Base-by-base conservation (phyloP, 2,113 vertebrate genomes). In the Astur gentilis region DNA sequence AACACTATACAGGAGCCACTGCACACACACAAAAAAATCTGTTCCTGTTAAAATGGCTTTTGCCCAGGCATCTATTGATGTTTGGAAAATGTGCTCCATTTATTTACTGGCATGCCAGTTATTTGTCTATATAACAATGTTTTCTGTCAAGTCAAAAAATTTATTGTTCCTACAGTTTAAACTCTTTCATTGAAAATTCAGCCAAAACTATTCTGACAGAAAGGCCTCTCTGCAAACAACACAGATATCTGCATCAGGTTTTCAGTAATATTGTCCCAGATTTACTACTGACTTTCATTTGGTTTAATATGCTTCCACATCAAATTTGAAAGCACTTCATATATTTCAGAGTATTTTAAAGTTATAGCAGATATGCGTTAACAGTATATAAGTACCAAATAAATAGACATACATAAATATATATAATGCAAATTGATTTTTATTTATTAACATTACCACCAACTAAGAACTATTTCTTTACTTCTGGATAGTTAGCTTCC, bases 71-170 rank as follows among this genome's bases (percentile, higher is more conserved):
- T 87, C 94, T 94, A 91, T 31, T 97, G 93, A 97, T 89, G 97
- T 94, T 96, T 89, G 83, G 76, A 72, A 97, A 97, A 95, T 81
- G 84, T 54, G 81, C 50, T 95, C 90, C 88, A 91, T 96, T 97
- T 98, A 95, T 97, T 98, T 98, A 97, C 97, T 95, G 94, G 95
- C 96, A 96, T 97, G 96, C 97, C 96, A 97, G 97, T 97, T 97
- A 98, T 98, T 98, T 98, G 97, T 97, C 96, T 94, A 81, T 93
- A 97, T 97, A 97, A 98, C 98, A 97, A 97, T 98, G 98, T 98
- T 98, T 98, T 98, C 98, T 98, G 98, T 97, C 97, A 96, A 98
- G 95, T 92, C 95, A 95, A 97, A 97, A 97, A 98, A 97, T 95
- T 97, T 97, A 97, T 97, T 76, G 62, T 83, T 93, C 70, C 62